A percentile compares a stretch with the other conserved stretches of the same genome.
Evolutionary conservation across 23 tunicate species (phyloP).

Genomic region (Halocynthia aurantium): DNA sequence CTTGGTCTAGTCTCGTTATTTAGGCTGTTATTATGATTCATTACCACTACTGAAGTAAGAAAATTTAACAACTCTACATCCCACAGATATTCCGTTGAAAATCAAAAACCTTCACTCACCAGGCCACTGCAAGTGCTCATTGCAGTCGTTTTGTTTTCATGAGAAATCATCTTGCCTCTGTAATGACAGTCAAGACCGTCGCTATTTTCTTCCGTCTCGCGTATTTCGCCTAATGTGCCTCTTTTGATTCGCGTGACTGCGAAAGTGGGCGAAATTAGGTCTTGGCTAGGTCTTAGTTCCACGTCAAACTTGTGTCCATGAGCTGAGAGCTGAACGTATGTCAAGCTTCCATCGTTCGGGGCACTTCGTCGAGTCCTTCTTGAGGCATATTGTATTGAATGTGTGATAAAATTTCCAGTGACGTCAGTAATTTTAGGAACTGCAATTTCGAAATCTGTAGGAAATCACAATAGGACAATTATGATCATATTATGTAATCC

Average conservation of each 20-base stretch:
- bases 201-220: conserved; percentile 31
- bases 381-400: conserved; percentile 2
- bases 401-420: conserved; percentile 5
- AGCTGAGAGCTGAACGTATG: not conserved
- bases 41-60: no score
- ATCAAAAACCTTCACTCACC: conserved; percentile 34
- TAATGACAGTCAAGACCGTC: conserved; percentile 66
- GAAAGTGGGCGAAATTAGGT: conserved; percentile 9
- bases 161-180: conserved; percentile 65
- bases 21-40: no score
- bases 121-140: conserved; percentile 76
- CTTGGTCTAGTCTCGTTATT: no score
- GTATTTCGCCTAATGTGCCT: conserved; percentile 2
- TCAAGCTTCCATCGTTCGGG: not conserved
- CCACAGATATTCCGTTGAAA: no score
- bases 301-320: conserved; percentile 19
- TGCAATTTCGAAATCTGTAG: conserved; percentile 16
- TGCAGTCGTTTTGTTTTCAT: conserved; percentile 31
- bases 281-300: not conserved
- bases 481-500: not conserved
- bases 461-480: not conserved
- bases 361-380: conserved; percentile 6
- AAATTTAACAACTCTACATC: no score
- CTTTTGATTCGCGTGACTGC: conserved; percentile 6
- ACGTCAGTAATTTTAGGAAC: conserved; percentile 12